Evolutionary conservation across 1,140 invertebrate genomes (phyloP).

Genomic region (Orius insidiosus): DNA sequence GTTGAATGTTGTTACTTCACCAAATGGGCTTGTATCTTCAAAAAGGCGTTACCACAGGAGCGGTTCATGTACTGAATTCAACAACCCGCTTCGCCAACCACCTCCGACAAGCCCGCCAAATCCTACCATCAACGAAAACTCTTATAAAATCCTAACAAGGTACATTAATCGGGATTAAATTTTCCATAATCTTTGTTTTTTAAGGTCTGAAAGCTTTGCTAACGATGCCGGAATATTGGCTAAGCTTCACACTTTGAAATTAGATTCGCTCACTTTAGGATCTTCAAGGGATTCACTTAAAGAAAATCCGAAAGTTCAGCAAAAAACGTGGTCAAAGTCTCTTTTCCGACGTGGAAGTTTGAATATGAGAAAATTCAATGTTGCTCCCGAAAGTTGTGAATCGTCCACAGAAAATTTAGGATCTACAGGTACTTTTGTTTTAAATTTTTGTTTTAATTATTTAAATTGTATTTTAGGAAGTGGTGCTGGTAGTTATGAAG

Average conservation of each 20-base stretch:
- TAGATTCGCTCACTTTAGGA: conserved; percentile 6
- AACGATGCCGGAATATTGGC: conserved; percentile 56
- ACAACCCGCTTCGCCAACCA: conserved; percentile 10
- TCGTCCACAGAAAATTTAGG: conserved; percentile 20
- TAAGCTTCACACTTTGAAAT: conserved; percentile 37
- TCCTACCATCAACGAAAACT: conserved; percentile 5
- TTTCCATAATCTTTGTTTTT: conserved; percentile 15
- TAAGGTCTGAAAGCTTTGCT: conserved; percentile 54
- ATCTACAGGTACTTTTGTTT: conserved; percentile 9
- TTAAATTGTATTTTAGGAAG: conserved; percentile 11
- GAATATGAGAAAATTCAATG: conserved; percentile 14
- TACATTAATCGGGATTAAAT: not conserved
- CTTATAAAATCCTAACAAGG: conserved; percentile 13
- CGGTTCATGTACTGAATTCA: conserved; percentile 22
- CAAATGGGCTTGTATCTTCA: not conserved
- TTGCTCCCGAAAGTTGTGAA: conserved; percentile 16
- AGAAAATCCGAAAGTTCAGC: conserved; percentile 3
- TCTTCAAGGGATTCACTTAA: not conserved
- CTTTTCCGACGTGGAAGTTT: conserved; percentile 16
- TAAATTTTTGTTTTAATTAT: conserved; percentile 3
- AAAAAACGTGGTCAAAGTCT: not conserved
- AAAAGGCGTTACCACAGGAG: conserved; percentile 14
- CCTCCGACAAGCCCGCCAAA: conserved; percentile 15
- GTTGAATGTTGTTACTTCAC: conserved; percentile 8
- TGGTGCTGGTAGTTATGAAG: conserved; percentile 7